Base-by-base conservation (phyloP, 2,113 vertebrate genomes). In the Albula goreensis region DNA sequence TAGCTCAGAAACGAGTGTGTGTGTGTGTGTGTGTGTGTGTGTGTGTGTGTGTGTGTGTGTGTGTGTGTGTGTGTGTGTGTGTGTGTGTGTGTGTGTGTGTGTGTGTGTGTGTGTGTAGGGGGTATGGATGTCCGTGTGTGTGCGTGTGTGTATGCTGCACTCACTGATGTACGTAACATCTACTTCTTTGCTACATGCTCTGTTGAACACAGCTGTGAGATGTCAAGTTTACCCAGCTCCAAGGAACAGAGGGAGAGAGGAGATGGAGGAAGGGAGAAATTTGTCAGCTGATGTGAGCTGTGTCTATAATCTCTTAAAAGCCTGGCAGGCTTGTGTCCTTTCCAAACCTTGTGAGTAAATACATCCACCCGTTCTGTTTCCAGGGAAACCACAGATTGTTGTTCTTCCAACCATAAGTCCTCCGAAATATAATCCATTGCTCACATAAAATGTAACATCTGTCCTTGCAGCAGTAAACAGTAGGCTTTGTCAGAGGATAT, bases 291-390 rank as follows among this genome's bases (percentile, higher is more conserved):
- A 87, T 87, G 85, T 89, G 81, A 85, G 79, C 57, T 80, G 88
- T 83, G 70, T 87, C 86, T 87, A 84, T 87, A 85, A 87, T 88
- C 82, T 88, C 80, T 84, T 86, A 78, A 86, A 83, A 41, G 77
- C 85, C 85, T 22, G 25, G 50, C 50, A 15, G 85, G 51, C 81
- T 85, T 85, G 81, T 82, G 78, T 82, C 87, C 82, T 85, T 88
- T 80, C 84, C 49, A 80, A 87, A 84, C 70, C 81, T 87, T 49
- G 50, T 82, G 70, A 77, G 83, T 89, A 88, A 89, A 90, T 70
- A 83, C 78, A 86, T 53, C 11, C 78, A 81, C 60, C 53, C 56
- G 50, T 86, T 89, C 82, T 77, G 50, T 85, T 87, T 83, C 78
- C 82, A 86, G 53, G 41, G 41, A 60, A 90, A 82, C 56, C 82